phyloP scores from a whole-genome alignment of 2,797 vertebrate species.

The Prionace glauca region DNA sequence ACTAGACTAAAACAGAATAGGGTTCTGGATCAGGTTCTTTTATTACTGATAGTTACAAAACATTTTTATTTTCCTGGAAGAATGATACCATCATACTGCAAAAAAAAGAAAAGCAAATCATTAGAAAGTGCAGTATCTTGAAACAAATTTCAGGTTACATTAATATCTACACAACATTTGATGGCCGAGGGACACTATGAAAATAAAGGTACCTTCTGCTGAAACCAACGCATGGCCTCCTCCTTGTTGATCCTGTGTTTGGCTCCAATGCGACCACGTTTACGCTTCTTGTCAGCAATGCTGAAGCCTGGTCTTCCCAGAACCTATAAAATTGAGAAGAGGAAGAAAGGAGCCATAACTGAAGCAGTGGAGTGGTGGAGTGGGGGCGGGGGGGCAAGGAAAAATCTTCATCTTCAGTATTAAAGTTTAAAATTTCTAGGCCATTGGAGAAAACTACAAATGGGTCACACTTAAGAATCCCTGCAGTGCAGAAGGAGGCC shows the following conservation, averaged over 20 bases:
- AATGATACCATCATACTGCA: conserved; percentile 96
- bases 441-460: neutral
- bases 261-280: conserved; percentile 86
- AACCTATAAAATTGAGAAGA: conserved; percentile 64
- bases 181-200: neutral
- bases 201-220: conserved; percentile 77
- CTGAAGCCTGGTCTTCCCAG: conserved; percentile 95
- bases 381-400: too few species aligned
- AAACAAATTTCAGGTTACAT: neutral
- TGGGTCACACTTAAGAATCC: neutral
- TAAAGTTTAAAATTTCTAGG: neutral
- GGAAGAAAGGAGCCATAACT: conserved; percentile 40
- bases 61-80: conserved; percentile 90
- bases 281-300: conserved; percentile 96
- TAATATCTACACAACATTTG: neutral
- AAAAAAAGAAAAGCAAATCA: conserved; percentile 40
- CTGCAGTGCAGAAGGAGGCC: too few species aligned
- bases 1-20: neutral
- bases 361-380: neutral
- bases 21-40: conserved; percentile 42
- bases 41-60: conserved; percentile 63
- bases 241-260: conserved; percentile 96
- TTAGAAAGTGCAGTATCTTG: neutral
- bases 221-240: conserved; percentile 99
- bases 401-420: neutral